Percentiles rank a stretch among this genome's conserved stretches.
phyloP scores from a whole-genome alignment of 2,797 vertebrate species.

The Silurus lanzhouensis region DNA sequence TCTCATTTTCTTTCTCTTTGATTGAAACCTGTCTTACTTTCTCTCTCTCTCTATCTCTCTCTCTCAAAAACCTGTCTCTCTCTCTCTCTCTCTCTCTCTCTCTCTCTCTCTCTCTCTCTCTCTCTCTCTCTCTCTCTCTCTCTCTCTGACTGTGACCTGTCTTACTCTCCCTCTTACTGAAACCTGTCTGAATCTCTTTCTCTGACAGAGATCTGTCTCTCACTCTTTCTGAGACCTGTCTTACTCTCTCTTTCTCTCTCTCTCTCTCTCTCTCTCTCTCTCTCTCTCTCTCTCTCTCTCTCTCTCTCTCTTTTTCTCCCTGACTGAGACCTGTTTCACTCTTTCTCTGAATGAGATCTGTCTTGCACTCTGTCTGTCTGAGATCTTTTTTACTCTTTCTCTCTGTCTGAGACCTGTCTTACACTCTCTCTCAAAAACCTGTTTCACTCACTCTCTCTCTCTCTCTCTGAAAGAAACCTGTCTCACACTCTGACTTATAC shows the following conservation, averaged over 20 bases:
- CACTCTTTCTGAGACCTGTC: background rate
- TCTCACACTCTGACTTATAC: background rate
- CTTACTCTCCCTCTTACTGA: background rate
- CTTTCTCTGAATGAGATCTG: background rate
- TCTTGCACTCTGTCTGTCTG: background rate
- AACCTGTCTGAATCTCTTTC: background rate
- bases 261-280: background rate
- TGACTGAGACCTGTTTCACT: background rate
- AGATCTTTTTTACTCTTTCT: background rate
- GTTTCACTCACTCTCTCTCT: background rate
- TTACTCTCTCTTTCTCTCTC: background rate
- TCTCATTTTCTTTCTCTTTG: background rate
- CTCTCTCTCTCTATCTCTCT: background rate
- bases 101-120: background rate
- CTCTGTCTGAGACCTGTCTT: background rate
- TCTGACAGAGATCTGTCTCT: background rate
- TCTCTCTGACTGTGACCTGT: background rate
- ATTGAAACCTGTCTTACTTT: background rate
- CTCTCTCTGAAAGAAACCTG: background rate
- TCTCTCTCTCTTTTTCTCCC: background rate
- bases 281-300: background rate
- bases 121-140: background rate
- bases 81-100: background rate
- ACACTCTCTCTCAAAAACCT: background rate
- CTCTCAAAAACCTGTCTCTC: background rate